These are phyloP conservation scores for Neolamprologus devosi DNA, from an alignment of 2,113 vertebrate genomes.

Conservation along the genomic window DNA sequence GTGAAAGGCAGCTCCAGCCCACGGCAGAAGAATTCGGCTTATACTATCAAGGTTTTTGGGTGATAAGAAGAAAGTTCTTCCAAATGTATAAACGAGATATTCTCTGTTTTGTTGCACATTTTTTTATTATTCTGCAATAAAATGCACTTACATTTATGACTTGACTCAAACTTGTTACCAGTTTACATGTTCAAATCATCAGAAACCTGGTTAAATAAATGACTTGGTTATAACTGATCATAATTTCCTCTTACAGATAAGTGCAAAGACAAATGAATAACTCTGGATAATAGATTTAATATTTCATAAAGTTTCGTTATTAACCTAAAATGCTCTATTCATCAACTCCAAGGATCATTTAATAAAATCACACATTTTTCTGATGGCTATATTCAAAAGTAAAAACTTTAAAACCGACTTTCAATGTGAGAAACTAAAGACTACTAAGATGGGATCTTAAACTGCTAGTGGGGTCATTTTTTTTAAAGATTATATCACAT, in stretches of 20 bases:
- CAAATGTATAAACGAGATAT: not conserved
- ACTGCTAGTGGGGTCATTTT: not conserved
- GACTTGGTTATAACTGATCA: not conserved
- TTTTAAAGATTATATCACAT: not conserved
- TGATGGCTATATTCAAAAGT: not conserved
- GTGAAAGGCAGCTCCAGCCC: not conserved
- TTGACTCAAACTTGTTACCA: not conserved
- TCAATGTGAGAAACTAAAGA: not conserved
- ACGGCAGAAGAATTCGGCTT: not conserved
- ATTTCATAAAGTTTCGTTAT: accelerated
- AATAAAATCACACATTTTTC: not conserved
- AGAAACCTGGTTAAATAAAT: not conserved
- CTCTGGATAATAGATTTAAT: not conserved
- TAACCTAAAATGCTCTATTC: not conserved
- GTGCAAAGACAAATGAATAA: not conserved
- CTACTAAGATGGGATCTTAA: not conserved
- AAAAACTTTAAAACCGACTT: not conserved
- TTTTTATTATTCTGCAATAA: slow-evolving; percentile 9
- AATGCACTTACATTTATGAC: not conserved
- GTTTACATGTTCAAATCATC: not conserved
- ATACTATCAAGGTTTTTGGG: not conserved
- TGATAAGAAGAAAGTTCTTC: not conserved
- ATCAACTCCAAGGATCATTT: not conserved
- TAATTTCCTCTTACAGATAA: not conserved
- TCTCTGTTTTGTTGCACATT: not conserved